Evolutionary conservation across 2,888 invertebrate genomes (phyloP), one percentile per base, ranked within the genome.

Genomic region (Mythimna vitellina): DNA sequence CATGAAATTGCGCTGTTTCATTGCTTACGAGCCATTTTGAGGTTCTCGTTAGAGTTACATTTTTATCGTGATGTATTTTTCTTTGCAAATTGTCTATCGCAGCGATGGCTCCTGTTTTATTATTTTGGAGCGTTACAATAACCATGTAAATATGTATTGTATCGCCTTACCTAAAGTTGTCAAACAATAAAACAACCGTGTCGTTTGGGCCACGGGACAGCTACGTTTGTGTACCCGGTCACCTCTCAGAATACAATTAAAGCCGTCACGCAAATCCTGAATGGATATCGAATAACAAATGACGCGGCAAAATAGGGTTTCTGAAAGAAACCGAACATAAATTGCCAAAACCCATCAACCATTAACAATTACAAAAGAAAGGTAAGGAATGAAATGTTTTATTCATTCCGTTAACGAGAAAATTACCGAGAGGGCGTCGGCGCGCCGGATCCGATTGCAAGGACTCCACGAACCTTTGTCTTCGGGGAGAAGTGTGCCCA

Each of bases 401-500:
- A 96, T 96, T 96, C 96, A 95, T 96, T 93, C 92, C 93, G 93
- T 94, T 96, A 96, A 95, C 95, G 95, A 95, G 95, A 93, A 95
- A 95, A 96, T 96, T 95, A 95, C 95, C 92, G 94, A 93, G 94
- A 93, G 95, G 93, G 93, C 89, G 91, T 91, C 93, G 91, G 91
- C 91, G 89, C 86, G 88, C 87, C 88, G 92, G 95, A 95, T 96
- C 95, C 93, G 93, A 95, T 95, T 95, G 95, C 95, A 94, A 92
- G 93, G 93, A 93, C 93, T 91, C 91, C 87, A 89, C 89, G 92
- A 91, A 93, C 93, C 95, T 94, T 94, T 94, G 94, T 94, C 94
- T 95, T 94, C 91, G 87, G 93, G 92, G 93, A 93, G 92, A 93
- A 94, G 93, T 93, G 91, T 92, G 89, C 92, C 93, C 94, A 92